A percentile compares a stretch with the other conserved stretches of the same genome.
Conservation (phyloP, 2,888 invertebrate genomes). For the Neoascia interrupta region DNA sequence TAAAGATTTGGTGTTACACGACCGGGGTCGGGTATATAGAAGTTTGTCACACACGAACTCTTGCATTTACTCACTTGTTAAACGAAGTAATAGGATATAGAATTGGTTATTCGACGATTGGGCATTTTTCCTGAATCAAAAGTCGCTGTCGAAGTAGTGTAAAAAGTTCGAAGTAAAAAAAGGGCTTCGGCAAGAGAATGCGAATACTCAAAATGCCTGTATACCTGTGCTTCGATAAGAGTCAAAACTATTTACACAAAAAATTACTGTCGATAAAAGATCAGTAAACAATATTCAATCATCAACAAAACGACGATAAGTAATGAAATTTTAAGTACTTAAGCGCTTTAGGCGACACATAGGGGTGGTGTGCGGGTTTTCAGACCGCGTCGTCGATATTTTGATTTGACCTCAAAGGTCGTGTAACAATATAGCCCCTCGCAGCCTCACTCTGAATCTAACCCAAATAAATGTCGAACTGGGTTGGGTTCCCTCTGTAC, state of each 20-base stretch:
- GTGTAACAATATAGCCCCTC: background rate
- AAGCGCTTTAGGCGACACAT: no score
- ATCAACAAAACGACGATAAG: background rate
- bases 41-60: no score
- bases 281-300: constrained; percentile 15
- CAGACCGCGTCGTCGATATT: background rate
- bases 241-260: constrained; percentile 15
- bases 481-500: no score
- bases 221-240: constrained; percentile 7
- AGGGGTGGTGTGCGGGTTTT: background rate
- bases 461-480: constrained; percentile 3
- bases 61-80: no score
- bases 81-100: no score
- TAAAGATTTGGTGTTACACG: no score
- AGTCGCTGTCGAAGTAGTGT: no score
- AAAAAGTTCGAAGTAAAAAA: no score
- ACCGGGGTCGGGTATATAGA: no score
- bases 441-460: constrained; percentile 2
- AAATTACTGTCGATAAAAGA: constrained; percentile 13
- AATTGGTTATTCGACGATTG: no score
- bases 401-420: no score
- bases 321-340: background rate
- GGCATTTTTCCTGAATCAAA: no score
- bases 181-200: constrained; percentile 15
- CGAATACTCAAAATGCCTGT: constrained; percentile 10